A percentile compares a stretch with the other conserved stretches of the same genome.
Evolutionary conservation across 2,888 invertebrate genomes (phyloP).

Genomic region (Hemistola chrysoprasaria): DNA sequence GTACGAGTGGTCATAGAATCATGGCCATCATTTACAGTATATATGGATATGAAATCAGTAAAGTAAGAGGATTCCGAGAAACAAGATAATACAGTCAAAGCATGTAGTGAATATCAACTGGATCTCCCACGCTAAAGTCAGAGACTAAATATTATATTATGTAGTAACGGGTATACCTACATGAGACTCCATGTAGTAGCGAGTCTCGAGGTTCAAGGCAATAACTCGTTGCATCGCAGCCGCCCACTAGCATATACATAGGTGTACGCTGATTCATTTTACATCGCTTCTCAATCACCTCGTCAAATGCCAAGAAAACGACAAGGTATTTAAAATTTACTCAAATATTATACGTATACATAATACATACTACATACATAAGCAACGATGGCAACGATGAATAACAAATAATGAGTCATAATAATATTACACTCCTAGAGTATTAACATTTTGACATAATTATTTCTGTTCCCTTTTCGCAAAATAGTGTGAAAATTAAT

Average conservation of each 20-base stretch:
- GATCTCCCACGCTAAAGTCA: constrained; percentile 45
- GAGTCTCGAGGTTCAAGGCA: constrained; percentile 63
- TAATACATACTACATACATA: too few species aligned
- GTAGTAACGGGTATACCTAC: constrained; percentile 38
- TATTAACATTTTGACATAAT: too few species aligned
- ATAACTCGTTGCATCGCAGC: constrained; percentile 65
- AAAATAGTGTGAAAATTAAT: too few species aligned
- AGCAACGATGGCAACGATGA: too few species aligned
- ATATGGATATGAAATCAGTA: constrained; percentile 19
- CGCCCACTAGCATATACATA: constrained; percentile 47
- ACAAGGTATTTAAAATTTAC: constrained; percentile 13
- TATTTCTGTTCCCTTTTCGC: too few species aligned
- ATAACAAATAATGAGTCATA: too few species aligned
- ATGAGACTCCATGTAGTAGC: constrained; percentile 39
- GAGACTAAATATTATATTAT: constrained; percentile 33
- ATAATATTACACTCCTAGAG: too few species aligned
- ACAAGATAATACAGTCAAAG: constrained; percentile 16
- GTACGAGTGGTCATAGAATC: constrained; percentile 3
- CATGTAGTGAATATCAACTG: constrained; percentile 33
- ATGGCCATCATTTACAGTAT: constrained; percentile 18
- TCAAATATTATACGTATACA: too few species aligned
- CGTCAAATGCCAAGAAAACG: constrained; percentile 53
- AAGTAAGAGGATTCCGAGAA: constrained; percentile 21
- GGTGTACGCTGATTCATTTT: constrained; percentile 58
- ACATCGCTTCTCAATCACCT: constrained; percentile 53